Conservation (phyloP, 2,113 vertebrate species). For the Meleagris gallopavo region DNA sequence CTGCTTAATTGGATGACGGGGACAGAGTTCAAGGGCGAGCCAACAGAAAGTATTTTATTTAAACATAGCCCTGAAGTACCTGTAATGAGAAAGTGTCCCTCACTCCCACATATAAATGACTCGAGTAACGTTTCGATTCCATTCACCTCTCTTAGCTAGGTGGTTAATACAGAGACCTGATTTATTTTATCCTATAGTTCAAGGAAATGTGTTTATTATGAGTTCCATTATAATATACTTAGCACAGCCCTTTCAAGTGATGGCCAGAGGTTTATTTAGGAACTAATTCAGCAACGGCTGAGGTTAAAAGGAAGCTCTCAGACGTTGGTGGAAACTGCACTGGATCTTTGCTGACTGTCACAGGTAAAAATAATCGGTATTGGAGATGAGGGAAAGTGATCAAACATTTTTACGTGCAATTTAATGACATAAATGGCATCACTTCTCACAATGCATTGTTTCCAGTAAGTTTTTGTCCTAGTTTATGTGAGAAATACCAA, state of each 20-base stretch:
- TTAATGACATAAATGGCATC: neutral
- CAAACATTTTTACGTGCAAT: neutral
- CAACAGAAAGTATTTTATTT: conserved; percentile 69
- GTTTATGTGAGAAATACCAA: neutral
- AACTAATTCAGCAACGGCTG: conserved; percentile 22
- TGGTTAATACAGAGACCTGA: neutral
- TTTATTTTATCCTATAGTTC: neutral
- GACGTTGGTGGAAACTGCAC: neutral
- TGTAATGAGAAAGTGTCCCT: conserved; percentile 25
- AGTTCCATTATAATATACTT: conserved; percentile 16
- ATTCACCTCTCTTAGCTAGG: neutral
- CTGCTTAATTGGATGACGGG: conserved; percentile 66
- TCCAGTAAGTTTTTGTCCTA: neutral
- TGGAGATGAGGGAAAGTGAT: neutral
- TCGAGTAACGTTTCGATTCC: neutral
- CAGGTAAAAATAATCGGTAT: neutral
- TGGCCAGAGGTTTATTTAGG: conserved; percentile 25
- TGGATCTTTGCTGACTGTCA: neutral
- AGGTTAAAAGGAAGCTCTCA: conserved; percentile 4
- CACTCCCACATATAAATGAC: neutral
- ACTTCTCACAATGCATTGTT: neutral
- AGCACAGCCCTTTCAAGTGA: conserved; percentile 10
- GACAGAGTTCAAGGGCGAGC: conserved; percentile 72
- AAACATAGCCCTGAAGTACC: conserved; percentile 40
- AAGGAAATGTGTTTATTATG: conserved; percentile 55